Evolutionary conservation across 2,797 vertebrate species (phyloP).

Genomic region (Varecia variegata): DNA sequence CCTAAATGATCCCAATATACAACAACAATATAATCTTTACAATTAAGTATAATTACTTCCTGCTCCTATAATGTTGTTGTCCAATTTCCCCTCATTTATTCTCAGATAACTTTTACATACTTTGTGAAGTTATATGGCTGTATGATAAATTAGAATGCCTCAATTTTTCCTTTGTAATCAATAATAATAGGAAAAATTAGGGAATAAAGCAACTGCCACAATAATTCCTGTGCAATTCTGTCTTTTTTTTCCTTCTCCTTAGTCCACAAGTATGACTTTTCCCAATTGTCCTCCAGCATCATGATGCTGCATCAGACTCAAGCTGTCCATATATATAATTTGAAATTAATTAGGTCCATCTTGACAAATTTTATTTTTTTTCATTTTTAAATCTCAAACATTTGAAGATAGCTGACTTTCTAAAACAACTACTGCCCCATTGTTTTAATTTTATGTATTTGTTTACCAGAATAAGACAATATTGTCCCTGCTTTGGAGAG

Average conservation of each 20-base stretch:
- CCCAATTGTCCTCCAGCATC: neutral
- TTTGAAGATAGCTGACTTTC: neutral
- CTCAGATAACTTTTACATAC: conserved; percentile 56
- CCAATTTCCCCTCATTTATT: conserved; percentile 54
- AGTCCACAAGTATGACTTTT: neutral
- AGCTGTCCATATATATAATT: neutral
- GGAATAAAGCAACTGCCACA: conserved; percentile 34
- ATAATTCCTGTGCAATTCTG: neutral
- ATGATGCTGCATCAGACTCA: neutral
- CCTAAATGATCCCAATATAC: neutral
- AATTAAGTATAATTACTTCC: conserved; percentile 62
- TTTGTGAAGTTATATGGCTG: conserved; percentile 41
- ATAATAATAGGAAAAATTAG: neutral
- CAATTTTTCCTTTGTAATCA: conserved; percentile 49
- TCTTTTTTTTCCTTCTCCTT: neutral
- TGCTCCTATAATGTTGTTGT: conserved; percentile 60
- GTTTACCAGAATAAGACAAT: neutral
- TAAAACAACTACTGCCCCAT: neutral
- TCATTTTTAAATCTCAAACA: neutral
- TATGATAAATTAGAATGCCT: conserved; percentile 49
- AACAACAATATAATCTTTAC: neutral
- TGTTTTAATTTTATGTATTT: neutral
- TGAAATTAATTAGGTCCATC: neutral
- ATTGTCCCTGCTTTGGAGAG: neutral
- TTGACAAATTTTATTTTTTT: neutral